Evolutionary conservation across 1,140 invertebrate genomes (phyloP), one percentile per base, ranked within the genome.

Genomic region (Cataglyphis hispanica): DNA sequence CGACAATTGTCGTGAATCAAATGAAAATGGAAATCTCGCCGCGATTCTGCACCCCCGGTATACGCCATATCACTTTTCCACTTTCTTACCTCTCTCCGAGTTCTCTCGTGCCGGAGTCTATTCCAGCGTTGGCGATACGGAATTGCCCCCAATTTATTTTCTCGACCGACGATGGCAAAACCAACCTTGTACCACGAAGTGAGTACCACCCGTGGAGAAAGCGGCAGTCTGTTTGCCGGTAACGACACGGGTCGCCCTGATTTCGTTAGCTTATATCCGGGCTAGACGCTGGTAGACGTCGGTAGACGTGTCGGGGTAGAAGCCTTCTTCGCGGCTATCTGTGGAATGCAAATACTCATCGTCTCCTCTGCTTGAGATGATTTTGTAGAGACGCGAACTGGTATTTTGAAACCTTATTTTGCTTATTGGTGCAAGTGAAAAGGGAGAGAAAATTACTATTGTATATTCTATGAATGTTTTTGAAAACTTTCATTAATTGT

Each of bases 111-210:
- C 13, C 75, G 43, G 72, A 80, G 70, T 84, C 61, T 84, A 84
- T 84, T 77, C 40, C 67, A 46, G 50, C 7, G 46, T 56, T 25
- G 78, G 78, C 67, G 67, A 83, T 83, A 74, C 67, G 67, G 53
- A 83, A 83, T 83, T 83, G 78, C 78, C 37, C 37, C 53, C 78
- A 83, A 83, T 83, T 83, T 83, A 83, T 83, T 83, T 74, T 8
- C 19, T 25, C 25, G 78, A 60, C 53, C 53, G 53, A 34, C 50
- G 74, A 58, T 34, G 31, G 72, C 34, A 22, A 37, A 43, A 72
- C 78, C 67, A 37, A 83, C 53, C 78, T 83, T 74, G 78, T 83
- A 83, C 53, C 78, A 46, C 53, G 37, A 72, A 83, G 78, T 74
- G 37, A 19, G 46, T 80, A 80, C 46, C 77, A 80, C 64, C 77